Conservation (phyloP, 2,888 invertebrate species). For the Laothoe populi region DNA sequence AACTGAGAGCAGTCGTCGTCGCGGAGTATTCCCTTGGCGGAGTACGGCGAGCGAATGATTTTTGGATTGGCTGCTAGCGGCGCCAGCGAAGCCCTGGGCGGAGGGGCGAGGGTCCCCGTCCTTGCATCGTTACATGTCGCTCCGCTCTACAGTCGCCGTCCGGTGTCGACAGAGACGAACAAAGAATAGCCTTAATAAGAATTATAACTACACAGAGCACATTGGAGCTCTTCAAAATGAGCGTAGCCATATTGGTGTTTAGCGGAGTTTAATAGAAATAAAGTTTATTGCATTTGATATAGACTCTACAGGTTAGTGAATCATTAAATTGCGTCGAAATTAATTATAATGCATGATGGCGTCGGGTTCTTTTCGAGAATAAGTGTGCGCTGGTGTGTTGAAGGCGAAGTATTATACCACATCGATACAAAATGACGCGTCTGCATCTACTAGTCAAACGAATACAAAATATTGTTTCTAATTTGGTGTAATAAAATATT, state of each 20-base stretch:
- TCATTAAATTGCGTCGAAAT: conserved; percentile 27
- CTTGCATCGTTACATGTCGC: conserved; percentile 45
- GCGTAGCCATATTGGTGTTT: conserved; percentile 25
- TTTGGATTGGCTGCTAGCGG: conserved; percentile 41
- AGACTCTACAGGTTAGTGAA: conserved; percentile 28
- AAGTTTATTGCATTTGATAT: conserved; percentile 26
- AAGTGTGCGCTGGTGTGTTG: conserved; percentile 14
- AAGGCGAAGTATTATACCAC: background rate
- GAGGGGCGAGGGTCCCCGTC: conserved; percentile 62
- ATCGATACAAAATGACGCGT: background rate
- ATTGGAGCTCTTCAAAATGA: conserved; percentile 33
- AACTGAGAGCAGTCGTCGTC: conserved; percentile 27
- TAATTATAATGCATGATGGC: conserved; percentile 46
- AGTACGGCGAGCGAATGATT: conserved; percentile 53
- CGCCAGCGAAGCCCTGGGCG: conserved; percentile 47
- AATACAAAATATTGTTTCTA: background rate
- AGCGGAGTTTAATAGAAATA: conserved; percentile 27
- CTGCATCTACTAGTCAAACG: background rate
- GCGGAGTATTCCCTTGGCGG: conserved; percentile 35
- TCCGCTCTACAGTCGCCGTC: conserved; percentile 54
- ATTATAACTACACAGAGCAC: conserved; percentile 37
- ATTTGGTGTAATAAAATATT: background rate
- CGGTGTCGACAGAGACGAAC: conserved; percentile 60
- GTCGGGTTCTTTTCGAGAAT: conserved; percentile 35
- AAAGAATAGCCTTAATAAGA: conserved; percentile 41